Conservation (phyloP, 2,888 invertebrate species). For the Pachycephus smyrnensis region DNA sequence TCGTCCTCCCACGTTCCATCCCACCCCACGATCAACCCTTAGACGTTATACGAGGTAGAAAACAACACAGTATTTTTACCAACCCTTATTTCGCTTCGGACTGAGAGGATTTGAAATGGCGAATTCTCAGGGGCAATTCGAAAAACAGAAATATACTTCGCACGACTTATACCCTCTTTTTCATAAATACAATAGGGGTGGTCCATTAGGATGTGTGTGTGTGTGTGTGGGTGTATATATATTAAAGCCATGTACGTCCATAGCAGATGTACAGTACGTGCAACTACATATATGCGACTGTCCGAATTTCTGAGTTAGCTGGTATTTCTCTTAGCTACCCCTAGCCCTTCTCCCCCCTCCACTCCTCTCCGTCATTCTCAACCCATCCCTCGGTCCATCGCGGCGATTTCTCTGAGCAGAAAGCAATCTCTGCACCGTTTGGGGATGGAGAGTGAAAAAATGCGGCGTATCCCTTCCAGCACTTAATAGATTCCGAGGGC, state of each 20-base stretch:
- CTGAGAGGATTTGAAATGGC: too few relatives aligned
- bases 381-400: neutral
- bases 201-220: too few relatives aligned
- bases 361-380: neutral
- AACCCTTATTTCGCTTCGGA: too few relatives aligned
- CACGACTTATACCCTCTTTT: neutral
- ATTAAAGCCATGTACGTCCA: neutral
- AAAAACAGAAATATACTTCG: too few relatives aligned
- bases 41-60: too few relatives aligned
- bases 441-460: neutral
- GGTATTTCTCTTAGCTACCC: neutral
- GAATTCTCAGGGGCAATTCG: too few relatives aligned
- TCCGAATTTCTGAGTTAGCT: neutral
- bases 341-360: neutral
- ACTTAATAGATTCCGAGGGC: neutral
- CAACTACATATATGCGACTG: neutral
- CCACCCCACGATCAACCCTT: too few relatives aligned
- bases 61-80: too few relatives aligned
- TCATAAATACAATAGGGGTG: neutral
- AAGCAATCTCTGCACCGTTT: slow-evolving; percentile 1
- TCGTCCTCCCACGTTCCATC: too few relatives aligned
- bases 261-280: neutral
- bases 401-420: neutral
- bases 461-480: neutral
- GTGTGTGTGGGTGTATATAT: neutral